A percentile compares a stretch with the other conserved stretches of the same genome.
These are phyloP conservation scores for Notospermus geniculatus DNA, from an alignment of 1,140 invertebrate species.

Conservation along the genomic window DNA sequence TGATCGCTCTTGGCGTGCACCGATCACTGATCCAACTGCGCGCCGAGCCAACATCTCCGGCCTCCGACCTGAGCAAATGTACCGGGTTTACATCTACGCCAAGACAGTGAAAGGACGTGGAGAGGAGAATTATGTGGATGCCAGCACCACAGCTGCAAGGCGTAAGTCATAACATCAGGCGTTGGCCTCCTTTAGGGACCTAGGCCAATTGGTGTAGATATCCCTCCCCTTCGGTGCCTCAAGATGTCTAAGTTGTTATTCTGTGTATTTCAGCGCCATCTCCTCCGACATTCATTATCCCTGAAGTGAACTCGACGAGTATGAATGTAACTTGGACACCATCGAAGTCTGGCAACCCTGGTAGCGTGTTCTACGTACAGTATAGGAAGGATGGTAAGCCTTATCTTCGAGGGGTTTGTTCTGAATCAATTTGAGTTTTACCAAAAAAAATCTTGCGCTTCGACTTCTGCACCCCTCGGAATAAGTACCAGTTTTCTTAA, in stretches of 20 bases:
- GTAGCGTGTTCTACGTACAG: conserved; percentile 86
- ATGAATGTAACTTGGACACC: conserved; percentile 81
- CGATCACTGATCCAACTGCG: conserved; percentile 70
- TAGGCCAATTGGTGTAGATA: no score
- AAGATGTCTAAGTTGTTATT: no score
- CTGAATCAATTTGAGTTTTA: no score
- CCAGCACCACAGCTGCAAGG: conserved; percentile 29
- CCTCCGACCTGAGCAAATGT: conserved; percentile 81
- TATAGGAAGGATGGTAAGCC: conserved; percentile 60
- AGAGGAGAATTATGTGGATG: conserved; percentile 49
- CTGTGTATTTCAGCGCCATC: conserved; percentile 64
- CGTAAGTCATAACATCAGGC: no score
- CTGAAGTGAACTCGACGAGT: conserved; percentile 61
- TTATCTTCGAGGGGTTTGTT: no score
- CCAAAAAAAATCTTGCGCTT: no score
- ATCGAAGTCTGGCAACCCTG: conserved; percentile 64
- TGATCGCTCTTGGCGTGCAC: conserved; percentile 67
- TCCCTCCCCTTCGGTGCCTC: neutral
- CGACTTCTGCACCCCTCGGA: no score
- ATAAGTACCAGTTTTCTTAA: no score
- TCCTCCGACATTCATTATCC: conserved; percentile 73
- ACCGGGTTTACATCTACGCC: conserved; percentile 77
- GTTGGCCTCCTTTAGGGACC: no score
- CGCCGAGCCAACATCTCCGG: conserved; percentile 82
- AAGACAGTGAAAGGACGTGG: conserved; percentile 82